Evolutionary conservation across 2,113 vertebrate genomes (phyloP).

Genomic region (Sceloporus undulatus): DNA sequence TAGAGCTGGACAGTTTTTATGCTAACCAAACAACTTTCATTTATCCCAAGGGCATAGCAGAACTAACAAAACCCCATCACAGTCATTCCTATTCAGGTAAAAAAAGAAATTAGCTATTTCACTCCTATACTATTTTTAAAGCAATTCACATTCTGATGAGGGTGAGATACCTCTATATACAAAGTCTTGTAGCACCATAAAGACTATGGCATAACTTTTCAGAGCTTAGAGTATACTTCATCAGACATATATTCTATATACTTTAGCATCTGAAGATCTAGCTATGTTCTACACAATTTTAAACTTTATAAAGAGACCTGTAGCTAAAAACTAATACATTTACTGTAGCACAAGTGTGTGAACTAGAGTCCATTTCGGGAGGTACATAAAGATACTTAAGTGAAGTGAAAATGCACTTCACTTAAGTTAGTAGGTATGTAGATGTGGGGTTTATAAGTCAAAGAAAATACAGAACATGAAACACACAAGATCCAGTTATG

Average conservation of each 20-base stretch:
- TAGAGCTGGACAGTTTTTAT: background rate
- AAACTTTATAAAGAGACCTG: background rate
- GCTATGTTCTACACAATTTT: background rate
- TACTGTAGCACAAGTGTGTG: background rate
- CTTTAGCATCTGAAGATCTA: slow-evolving; percentile 3
- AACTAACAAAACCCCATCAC: background rate
- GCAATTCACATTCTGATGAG: background rate
- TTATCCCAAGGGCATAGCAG: background rate
- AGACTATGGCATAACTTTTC: background rate
- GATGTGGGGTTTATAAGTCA: background rate
- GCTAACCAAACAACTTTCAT: background rate
- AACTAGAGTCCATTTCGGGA: background rate
- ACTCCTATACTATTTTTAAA: background rate
- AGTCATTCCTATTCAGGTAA: background rate
- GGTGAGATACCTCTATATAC: background rate
- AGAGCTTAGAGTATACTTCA: background rate
- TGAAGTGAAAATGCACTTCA: too few relatives aligned
- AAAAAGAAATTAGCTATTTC: background rate
- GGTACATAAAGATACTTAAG: too few relatives aligned
- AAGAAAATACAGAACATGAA: background rate
- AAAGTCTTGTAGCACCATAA: background rate
- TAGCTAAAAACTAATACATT: background rate
- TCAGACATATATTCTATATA: background rate
- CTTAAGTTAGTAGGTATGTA: background rate
- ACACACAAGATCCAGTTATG: background rate